Evolutionary conservation across 2,797 vertebrate species (phyloP).

Genomic region (Podargus strigoides): DNA sequence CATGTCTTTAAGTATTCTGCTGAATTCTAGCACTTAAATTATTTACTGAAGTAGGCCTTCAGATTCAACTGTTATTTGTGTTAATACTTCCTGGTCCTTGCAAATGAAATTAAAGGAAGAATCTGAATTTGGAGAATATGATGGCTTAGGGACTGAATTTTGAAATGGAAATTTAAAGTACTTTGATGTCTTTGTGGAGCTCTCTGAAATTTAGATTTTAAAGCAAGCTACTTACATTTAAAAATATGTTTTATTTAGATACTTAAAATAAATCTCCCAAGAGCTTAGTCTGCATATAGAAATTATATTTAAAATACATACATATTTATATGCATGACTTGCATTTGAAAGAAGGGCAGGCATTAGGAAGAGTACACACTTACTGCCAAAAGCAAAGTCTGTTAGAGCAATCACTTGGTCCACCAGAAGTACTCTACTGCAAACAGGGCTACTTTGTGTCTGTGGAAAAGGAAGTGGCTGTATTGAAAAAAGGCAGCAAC

Average conservation of each 20-base stretch:
- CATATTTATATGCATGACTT: neutral
- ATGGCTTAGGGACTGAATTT: neutral
- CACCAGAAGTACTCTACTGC: conserved; percentile 8
- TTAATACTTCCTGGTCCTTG: neutral
- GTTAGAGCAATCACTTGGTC: conserved; percentile 34
- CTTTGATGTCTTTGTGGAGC: neutral
- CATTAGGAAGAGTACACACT: neutral
- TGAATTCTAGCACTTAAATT: neutral
- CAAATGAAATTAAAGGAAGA: neutral
- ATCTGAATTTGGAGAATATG: neutral
- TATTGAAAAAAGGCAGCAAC: neutral
- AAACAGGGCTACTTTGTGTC: conserved; percentile 34
- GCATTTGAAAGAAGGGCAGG: neutral
- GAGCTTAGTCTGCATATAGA: neutral
- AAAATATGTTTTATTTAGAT: neutral
- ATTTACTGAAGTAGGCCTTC: neutral
- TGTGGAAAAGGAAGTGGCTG: neutral
- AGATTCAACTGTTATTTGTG: neutral
- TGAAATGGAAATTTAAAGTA: neutral
- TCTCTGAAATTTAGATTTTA: neutral
- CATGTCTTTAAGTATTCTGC: neutral
- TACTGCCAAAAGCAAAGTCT: conserved; percentile 18
- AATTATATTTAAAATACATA: neutral
- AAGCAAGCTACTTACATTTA: neutral
- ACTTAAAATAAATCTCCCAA: neutral